Base-by-base conservation (phyloP, 2,113 vertebrate genomes). In the Urocolius indicus region DNA sequence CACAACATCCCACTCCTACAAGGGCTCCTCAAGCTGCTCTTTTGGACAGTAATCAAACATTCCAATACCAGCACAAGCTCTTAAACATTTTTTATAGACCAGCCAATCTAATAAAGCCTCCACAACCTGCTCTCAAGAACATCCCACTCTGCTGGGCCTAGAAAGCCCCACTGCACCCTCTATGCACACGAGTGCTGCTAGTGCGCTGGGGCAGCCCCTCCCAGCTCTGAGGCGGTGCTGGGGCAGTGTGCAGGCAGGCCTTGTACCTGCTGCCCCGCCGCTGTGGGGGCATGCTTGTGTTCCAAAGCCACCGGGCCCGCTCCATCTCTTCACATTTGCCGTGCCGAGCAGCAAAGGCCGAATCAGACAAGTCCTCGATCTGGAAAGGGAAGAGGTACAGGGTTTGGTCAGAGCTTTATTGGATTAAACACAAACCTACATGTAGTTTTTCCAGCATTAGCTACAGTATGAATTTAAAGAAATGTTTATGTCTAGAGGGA, bases 281-380 rank as follows among this genome's bases (percentile, higher is more conserved):
- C 97, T 99, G 99, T 3, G 99, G 99, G 3, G 99, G 99, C 41
- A 99, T 89, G 11, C 99, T 98, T 0, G 99, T 99, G 96, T 98
- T 99, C 99, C 99, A 99, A 24, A 99, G 98, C 99, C 99, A 99
- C 93, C 99, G 98, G 5, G 98, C 97, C 5, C 99, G 98, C 97
- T 99, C 99, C 98, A 99, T 98, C 94, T 99, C 99, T 89, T 99
- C 99, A 23, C 98, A 98, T 73, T 98, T 98, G 96, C 98, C 97
- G 54, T 99, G 99, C 65, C 98, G 98, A 93, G 98, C 97, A 1
- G 98, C 87, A 2, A 99, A 99, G 48, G 98, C 98, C 1, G 98
- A 96, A 2, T 99, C 99, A 0, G 99, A 98, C 67, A 99, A 95
- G 65, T 99, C 99, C 97, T 99, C 99, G 6, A 99, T 97, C 99